Evolutionary conservation across 2,113 vertebrate species (phyloP).

Genomic region (Pluvianellus socialis): DNA sequence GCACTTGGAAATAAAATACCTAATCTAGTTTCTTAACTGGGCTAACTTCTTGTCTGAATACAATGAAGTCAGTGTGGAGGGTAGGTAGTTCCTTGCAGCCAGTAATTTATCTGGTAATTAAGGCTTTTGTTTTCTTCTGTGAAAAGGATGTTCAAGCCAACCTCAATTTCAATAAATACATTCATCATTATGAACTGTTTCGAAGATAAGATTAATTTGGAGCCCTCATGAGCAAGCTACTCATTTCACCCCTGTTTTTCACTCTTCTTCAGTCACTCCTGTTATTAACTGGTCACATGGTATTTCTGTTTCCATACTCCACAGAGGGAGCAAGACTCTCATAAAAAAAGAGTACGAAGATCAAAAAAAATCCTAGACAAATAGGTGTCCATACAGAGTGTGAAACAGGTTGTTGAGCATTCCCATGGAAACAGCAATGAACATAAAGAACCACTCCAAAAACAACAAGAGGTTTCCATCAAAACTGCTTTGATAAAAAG

Average conservation of each 20-base stretch:
- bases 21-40: neutral
- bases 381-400: rapidly evolving
- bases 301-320: neutral
- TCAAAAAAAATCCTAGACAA: neutral
- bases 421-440: neutral
- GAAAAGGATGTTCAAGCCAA: neutral
- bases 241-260: neutral
- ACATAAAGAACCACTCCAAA: neutral
- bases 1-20: neutral
- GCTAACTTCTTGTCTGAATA: neutral
- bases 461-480: neutral
- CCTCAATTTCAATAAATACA: neutral
- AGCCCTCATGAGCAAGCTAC: neutral
- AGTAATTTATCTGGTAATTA: neutral
- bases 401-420: neutral
- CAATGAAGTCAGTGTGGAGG: neutral
- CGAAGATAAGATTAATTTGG: neutral
- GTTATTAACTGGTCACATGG: no score
- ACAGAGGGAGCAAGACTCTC: neutral
- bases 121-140: neutral
- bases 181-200: neutral
- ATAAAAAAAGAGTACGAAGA: neutral
- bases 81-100: neutral
- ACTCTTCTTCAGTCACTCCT: neutral
- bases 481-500: neutral